A percentile compares a stretch with the other conserved stretches of the same genome.
These are phyloP conservation scores for Hemibagrus wyckioides DNA, from an alignment of 2,113 vertebrate genomes.

Conservation along the genomic window DNA sequence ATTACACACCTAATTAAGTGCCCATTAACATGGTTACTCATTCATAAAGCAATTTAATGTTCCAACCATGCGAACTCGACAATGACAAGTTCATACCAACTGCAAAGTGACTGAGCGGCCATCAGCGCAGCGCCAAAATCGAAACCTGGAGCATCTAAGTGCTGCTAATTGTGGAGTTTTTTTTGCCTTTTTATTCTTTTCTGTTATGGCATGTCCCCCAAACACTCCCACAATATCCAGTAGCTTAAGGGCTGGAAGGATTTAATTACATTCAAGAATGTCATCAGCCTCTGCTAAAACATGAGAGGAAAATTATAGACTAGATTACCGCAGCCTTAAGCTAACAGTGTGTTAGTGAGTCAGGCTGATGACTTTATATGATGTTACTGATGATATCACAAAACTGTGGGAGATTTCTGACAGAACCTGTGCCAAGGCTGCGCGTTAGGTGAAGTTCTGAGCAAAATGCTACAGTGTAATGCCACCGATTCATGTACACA, in stretches of 20 bases:
- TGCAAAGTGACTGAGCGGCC: background rate
- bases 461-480: background rate
- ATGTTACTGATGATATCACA: background rate
- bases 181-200: background rate
- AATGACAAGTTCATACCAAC: background rate
- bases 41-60: constrained; percentile 31
- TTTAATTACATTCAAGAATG: constrained; percentile 33
- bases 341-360: constrained; percentile 10
- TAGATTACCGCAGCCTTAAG: constrained; percentile 16
- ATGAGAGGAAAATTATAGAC: constrained; percentile 12
- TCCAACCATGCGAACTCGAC: background rate
- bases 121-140: background rate
- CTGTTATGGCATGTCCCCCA: background rate
- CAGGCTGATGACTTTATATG: constrained; percentile 14
- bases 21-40: constrained; percentile 35
- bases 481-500: background rate
- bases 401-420: constrained; percentile 7
- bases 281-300: constrained; percentile 11
- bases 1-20: constrained; percentile 40
- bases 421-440: background rate
- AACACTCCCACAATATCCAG: background rate
- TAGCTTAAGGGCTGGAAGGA: constrained; percentile 2
- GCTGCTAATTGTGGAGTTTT: background rate
- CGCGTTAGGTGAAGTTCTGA: background rate
- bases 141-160: background rate